Evolutionary conservation across 2,797 vertebrate species (phyloP), one percentile per base, ranked within the genome.

Genomic region (Chaetodon trifasciatus): DNA sequence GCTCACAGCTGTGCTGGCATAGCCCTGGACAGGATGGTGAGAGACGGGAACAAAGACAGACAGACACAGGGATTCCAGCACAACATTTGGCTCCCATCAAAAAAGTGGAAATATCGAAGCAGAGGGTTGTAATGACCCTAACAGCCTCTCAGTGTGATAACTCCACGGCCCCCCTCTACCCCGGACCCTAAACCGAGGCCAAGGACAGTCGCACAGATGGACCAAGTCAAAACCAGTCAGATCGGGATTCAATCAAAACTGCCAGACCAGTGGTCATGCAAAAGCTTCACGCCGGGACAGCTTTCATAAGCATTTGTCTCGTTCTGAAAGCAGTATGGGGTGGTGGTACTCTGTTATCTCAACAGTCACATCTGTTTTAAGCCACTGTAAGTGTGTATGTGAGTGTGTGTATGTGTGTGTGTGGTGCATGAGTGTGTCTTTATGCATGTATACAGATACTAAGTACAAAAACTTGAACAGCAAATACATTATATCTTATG

Each of bases 1-100:
- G 93, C 93, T 93, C 94, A 94, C 94, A 95, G 94, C 95, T 95
- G 95, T 91, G 92, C 91, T 93, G 94, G 92, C 94, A 93, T 89
- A 67, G 92, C 82, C 84, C 88, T 19, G 93, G 92, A 92, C 92
- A 93, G 94, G 93, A 94, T 92, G 93, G 91, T 91, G 90, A 92
- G 93, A 89, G 92, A 93, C 76, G 88, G 88, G 91, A 93, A 94
- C 92, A 93, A 94, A 93, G 92, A 91, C 88, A 82, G 92, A 90
- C 90, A 92, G 91, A 94, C 90, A 94, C 88, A 64, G 89, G 88
- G 93, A 94, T 93, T 94, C 93, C 91, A 89, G 86, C 87, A 78
- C 91, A 93, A 89, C 93, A 92, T 94, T 94, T 94, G 93, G 93
- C 92, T 93, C 86, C 90, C 88, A 92, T 92, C 88, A 88, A 88